phyloP scores from a whole-genome alignment of 2,888 invertebrate genomes.

The Tinea pellionella region DNA sequence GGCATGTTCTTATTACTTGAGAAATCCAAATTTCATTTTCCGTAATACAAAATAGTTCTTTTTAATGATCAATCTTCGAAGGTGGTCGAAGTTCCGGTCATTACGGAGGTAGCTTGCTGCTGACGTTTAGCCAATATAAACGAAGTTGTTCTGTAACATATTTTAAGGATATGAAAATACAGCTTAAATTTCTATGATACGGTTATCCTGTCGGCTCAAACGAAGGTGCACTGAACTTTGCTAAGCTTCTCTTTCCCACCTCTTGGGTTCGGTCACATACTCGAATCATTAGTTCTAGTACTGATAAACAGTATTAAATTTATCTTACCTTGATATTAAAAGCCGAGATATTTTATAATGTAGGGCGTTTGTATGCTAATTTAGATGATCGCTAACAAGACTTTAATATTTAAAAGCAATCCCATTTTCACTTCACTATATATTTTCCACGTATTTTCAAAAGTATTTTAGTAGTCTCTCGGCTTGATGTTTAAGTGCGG shows the following conservation, averaged over 20 bases:
- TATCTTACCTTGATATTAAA: not conserved
- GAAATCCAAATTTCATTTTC: not conserved
- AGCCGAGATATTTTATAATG: not conserved
- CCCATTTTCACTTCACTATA: no score
- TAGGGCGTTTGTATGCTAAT: not conserved
- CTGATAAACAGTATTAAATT: constrained; percentile 11
- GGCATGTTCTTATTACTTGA: not conserved
- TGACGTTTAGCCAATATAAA: not conserved
- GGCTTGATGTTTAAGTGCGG: no score
- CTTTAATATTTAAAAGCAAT: no score
- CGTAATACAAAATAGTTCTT: not conserved
- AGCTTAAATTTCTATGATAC: not conserved
- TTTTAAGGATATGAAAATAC: not conserved
- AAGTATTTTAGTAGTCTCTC: no score
- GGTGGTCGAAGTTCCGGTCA: constrained; percentile 25
- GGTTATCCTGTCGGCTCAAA: not conserved
- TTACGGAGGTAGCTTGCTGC: not conserved
- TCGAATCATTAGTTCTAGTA: constrained; percentile 39
- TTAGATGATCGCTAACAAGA: not conserved
- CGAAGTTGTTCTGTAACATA: not conserved
- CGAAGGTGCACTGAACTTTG: constrained; percentile 11
- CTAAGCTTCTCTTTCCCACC: constrained; percentile 37
- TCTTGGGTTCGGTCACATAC: constrained; percentile 57
- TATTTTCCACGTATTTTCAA: no score
- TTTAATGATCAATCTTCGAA: constrained; percentile 24